Percentiles rank a stretch among this genome's conserved stretches.
Conservation (phyloP, 2,797 vertebrate species). For the Tenualosa thibaudeaui region DNA sequence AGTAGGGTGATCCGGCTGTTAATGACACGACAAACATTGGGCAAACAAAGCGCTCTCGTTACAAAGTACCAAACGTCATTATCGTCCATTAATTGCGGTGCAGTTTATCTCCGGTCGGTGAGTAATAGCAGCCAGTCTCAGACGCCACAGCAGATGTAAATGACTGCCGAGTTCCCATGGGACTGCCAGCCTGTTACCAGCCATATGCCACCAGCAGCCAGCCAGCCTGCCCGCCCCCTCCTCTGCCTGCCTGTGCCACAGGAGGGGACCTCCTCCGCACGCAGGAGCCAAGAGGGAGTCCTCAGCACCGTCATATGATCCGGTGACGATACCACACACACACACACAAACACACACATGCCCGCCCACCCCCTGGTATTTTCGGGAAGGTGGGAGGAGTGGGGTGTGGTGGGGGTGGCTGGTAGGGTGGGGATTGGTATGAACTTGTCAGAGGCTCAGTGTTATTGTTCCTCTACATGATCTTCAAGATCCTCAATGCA, state of each 20-base stretch:
- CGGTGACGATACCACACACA: slow-evolving; percentile 45
- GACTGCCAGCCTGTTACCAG: slow-evolving; percentile 28
- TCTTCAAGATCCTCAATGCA: slow-evolving; percentile 47
- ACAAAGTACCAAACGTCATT: slow-evolving; percentile 17
- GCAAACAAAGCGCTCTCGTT: slow-evolving; percentile 17
- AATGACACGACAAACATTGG: slow-evolving; percentile 17
- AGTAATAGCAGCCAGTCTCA: slow-evolving; percentile 4
- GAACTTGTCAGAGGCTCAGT: slow-evolving; percentile 47
- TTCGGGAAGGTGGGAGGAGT: slow-evolving; percentile 42
- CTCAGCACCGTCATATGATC: slow-evolving; percentile 57
- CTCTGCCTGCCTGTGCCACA: slow-evolving; percentile 43
- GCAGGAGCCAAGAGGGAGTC: slow-evolving; percentile 59
- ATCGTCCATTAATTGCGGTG: slow-evolving; percentile 26
- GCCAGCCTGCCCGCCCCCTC: slow-evolving; percentile 34
- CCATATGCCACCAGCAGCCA: slow-evolving; percentile 56
- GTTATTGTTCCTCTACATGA: slow-evolving; percentile 48
- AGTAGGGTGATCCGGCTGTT: background rate
- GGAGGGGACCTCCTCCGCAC: slow-evolving; percentile 41
- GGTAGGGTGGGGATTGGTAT: slow-evolving; percentile 32
- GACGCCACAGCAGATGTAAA: slow-evolving; percentile 22
- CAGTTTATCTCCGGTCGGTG: background rate
- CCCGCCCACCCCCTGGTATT: slow-evolving; percentile 50
- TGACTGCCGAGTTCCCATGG: slow-evolving; percentile 37
- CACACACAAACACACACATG: slow-evolving; percentile 16
- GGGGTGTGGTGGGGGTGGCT: slow-evolving; percentile 22